Evolutionary conservation across 2,888 invertebrate genomes (phyloP), one percentile per base, ranked within the genome.

Genomic region (Acrobasis consociella): DNA sequence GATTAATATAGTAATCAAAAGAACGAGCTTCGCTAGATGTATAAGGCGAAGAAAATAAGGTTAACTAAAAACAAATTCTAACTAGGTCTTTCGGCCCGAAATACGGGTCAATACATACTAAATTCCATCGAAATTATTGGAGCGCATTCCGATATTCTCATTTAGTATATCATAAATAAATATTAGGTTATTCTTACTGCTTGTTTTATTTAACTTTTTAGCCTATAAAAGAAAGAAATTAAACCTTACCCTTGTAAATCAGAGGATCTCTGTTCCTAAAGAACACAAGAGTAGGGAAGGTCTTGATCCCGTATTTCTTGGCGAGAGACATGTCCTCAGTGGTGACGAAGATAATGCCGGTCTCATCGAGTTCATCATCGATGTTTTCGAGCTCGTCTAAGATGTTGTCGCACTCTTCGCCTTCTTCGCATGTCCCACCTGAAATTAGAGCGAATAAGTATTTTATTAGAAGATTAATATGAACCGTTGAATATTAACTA

Each of bases 231-330:
- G 3, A 16, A 56, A 56, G 15, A 49, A 63, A 58, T 53, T 60
- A 17, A 1, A 67, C 69, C 16, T 65, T 70, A 94, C 94, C 96
- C 76, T 94, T 95, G 83, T 96, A 98, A 65, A 96, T 88, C 61
- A 98, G 92, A 11, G 97, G 98, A 79, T 98, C 97, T 76, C 96
- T 97, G 82, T 98, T 98, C 75, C 98, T 94, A 89, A 98, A 98
- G 94, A 98, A 96, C 37, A 96, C 97, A 64, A 98, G 89, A 58
- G 96, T 95, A 2, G 98, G 98, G 93, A 97, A 97, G 65, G 91
- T 94, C 82, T 96, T 97, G 75, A 98, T 96, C 67, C 96, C 96
- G 74, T 97, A 95, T 82, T 97, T 97, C 87, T 96, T 97, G 9
- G 98, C 97, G 62, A 97, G 87, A 1, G 84, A 80, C 7, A 94